A percentile compares a stretch with the other conserved stretches of the same genome.
These are phyloP conservation scores for Cebus imitator DNA, from an alignment of 2,113 vertebrate species.

Conservation along the genomic window DNA sequence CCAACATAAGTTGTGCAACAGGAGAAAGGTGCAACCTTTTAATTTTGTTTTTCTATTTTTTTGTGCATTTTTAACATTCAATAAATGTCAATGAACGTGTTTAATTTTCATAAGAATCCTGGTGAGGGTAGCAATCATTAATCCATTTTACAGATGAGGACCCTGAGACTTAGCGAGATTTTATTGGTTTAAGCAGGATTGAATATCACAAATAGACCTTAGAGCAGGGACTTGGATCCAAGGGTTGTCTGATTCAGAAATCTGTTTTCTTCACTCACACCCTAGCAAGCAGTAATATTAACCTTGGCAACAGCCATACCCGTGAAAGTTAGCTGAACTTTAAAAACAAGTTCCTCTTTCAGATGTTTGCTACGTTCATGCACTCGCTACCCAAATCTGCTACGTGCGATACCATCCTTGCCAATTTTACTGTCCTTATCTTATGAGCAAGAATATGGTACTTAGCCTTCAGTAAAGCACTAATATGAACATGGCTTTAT, in stretches of 20 bases:
- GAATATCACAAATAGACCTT: rapidly evolving
- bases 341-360: background rate
- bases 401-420: rapidly evolving
- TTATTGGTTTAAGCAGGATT: no score
- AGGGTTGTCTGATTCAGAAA: background rate
- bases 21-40: background rate
- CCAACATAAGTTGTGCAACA: background rate
- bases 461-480: background rate
- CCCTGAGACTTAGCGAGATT: background rate
- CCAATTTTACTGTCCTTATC: background rate
- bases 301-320: background rate
- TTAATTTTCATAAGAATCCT: background rate
- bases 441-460: rapidly evolving
- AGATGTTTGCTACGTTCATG: background rate
- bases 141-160: background rate
- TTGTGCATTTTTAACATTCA: background rate
- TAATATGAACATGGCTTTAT: rapidly evolving
- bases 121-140: background rate
- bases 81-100: background rate
- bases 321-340: background rate
- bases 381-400: background rate
- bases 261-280: background rate
- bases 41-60: background rate
- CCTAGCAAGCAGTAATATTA: background rate
- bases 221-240: background rate